Evolutionary conservation across 1,140 invertebrate genomes (phyloP).

Genomic region (Cheumatopsyche charites): DNA sequence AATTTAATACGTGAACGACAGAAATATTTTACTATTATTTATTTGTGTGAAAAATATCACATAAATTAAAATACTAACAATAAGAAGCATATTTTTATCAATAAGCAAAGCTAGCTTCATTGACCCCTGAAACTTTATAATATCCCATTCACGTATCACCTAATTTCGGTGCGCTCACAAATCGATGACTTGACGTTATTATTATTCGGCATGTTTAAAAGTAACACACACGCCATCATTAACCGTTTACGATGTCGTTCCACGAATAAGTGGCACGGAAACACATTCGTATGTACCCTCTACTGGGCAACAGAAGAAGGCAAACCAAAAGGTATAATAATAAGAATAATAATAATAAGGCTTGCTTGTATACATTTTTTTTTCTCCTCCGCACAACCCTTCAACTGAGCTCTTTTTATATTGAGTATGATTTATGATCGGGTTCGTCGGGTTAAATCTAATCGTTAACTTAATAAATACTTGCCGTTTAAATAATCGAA

Average conservation of each 20-base stretch:
- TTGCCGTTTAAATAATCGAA: not conserved
- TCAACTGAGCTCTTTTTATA: slow-evolving; percentile 18
- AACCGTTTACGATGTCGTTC: slow-evolving; percentile 39
- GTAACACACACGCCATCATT: slow-evolving; percentile 34
- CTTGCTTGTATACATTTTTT: not conserved
- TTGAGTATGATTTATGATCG: slow-evolving; percentile 33
- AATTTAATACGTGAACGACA: too few species aligned
- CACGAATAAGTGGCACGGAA: slow-evolving; percentile 37
- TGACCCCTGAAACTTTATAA: not conserved
- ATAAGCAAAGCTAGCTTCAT: too few species aligned
- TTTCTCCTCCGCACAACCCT: not conserved
- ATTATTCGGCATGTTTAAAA: slow-evolving; percentile 38
- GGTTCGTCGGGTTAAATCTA: slow-evolving; percentile 30
- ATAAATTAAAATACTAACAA: too few species aligned
- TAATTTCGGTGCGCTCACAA: not conserved
- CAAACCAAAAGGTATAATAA: too few species aligned
- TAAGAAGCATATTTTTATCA: too few species aligned
- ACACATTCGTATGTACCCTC: slow-evolving; percentile 25
- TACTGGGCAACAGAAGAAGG: too few species aligned
- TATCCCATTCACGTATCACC: not conserved
- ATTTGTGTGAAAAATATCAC: too few species aligned
- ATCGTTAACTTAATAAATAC: slow-evolving; percentile 40
- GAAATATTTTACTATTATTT: too few species aligned
- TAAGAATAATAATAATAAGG: too few species aligned
- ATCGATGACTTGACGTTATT: slow-evolving; percentile 42